Evolutionary conservation across 2,888 invertebrate species (phyloP), one percentile per base, ranked within the genome.

Genomic region (Eudemis profundana): DNA sequence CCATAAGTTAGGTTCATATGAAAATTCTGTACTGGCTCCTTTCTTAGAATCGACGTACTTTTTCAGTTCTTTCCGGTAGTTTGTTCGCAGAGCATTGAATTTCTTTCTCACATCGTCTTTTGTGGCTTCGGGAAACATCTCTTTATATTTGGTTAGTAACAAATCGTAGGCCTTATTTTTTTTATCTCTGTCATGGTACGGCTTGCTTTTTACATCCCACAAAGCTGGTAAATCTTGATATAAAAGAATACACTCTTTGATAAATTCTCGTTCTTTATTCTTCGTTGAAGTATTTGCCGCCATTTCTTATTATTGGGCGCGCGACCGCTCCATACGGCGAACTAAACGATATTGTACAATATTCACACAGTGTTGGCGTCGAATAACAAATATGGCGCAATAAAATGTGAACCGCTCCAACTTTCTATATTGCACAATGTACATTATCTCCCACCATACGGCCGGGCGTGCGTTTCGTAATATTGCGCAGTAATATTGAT

Each of bases 21-120:
- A n/a, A 47, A 65, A 60, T 33, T 66, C 60, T 23, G 3, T 23
- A 29, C 68, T 66, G 38, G 66, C 68, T 67, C 69, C 66, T 59
- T 61, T 67, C 10, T 23, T 23, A 23, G 47, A 69, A 46, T 10
- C 7, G n/a, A 69, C 59, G 61, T 70, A 54, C 69, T 72, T 74
- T 61, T 71, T 72, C n/a, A 73, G 69, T 49, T 74, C 73, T 60
- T 72, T 71, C 4, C 71, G 69, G 54, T 74, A 74, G 50, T 73
- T 74, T 36, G 72, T 73, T 70, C 73, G 71, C 47, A 74, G 67
- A 68, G 68, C 61, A 67, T 74, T 72, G 8, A 71, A 69, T 70
- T 74, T 74, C 53, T 71, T 75, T 62, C 72, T 74, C 65, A 74
- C 66, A 47, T 74, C 73, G 61, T 73, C 73, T 69, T 68, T 72